Evolutionary conservation across 2,113 vertebrate genomes (phyloP), one percentile per base, ranked within the genome.

Genomic region (Rhipidura dahli): DNA sequence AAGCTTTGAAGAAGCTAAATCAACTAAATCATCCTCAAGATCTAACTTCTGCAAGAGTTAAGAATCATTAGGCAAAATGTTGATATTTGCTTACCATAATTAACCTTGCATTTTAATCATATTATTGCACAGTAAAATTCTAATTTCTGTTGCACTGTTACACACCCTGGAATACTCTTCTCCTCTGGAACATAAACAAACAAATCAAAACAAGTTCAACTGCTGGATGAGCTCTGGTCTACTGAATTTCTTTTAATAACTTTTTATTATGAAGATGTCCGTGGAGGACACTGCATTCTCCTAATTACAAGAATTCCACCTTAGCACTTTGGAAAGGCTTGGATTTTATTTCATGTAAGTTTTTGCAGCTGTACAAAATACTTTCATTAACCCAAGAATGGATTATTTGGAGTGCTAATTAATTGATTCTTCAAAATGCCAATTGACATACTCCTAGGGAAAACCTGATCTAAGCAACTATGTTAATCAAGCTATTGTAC

Each of bases 361-460:
- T 98, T 98, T 97, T 97, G 91, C 97, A 97, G 97, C 97, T 97
- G 96, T 97, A 98, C 97, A 98, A 98, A 98, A 98, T 97, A 98
- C 97, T 98, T 98, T 97, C 98, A 98, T 98, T 98, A 98, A 98
- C 97, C 98, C 97, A 97, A 97, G 97, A 97, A 98, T 98, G 96
- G 97, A 98, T 98, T 98, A 98, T 98, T 98, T 98, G 97, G 98
- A 98, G 97, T 97, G 97, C 98, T 98, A 98, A 98, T 98, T 98
- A 98, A 98, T 98, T 98, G 98, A 98, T 98, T 98, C 97, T 98
- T 98, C 98, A 98, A 98, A 98, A 98, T 97, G 96, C 97, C 98
- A 98, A 98, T 98, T 98, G 98, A 98, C 97, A 98, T 66, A 95
- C 97, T 98, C 97, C 94, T 93, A 97, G 98, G 97, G 97, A 98